Evolutionary conservation across 2,113 vertebrate genomes (phyloP), one percentile per base, ranked within the genome.

Genomic region (Sinocyclocheilus grahami): DNA sequence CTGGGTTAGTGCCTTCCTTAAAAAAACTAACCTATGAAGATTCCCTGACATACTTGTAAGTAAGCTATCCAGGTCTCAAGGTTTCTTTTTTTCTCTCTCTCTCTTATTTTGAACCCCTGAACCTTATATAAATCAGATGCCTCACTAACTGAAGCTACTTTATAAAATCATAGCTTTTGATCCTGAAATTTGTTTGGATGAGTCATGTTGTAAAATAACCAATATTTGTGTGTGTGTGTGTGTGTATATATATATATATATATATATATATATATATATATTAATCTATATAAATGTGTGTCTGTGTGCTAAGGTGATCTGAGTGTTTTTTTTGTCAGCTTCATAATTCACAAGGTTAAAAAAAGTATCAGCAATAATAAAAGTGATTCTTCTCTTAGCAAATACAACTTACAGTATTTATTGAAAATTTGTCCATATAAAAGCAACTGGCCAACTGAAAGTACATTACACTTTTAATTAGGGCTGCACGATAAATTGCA

Each of bases 11-110:
- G n/a, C 22, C 39, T 72, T 74, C 62, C 75, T 13, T 63, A 82
- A 39, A 62, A 74, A 85, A 42, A 33, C 42, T 65, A 62, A 42
- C 82, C 58, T 85, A 42, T 85, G 30, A 82, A 71, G 60, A 76
- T 71, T 85, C 67, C 71, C 53, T 74, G 87, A 63, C 87, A 86
- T 78, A 78, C 51, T 88, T 86, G 72, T 83, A 85, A 82, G 48
- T 78, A 88, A 88, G 42, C 81, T 53, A 74, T 67, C n/a, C 37
- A 83, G 84, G 63, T 81, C 37, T 30, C 20, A 55, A 2, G 33
- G 37, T 33, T 51, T 48, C n/a, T 55, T n/a, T 20, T 76, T 46
- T 24, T 11, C 9, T 5, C 37, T 37, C 5, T 37, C 5, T 46
- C 42, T 46, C 51, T 12, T 22, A 3, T n/a, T 53, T 51, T 4